Conservation (phyloP, 2,113 vertebrate genomes). For the Mesembrinibis cayennensis region DNA sequence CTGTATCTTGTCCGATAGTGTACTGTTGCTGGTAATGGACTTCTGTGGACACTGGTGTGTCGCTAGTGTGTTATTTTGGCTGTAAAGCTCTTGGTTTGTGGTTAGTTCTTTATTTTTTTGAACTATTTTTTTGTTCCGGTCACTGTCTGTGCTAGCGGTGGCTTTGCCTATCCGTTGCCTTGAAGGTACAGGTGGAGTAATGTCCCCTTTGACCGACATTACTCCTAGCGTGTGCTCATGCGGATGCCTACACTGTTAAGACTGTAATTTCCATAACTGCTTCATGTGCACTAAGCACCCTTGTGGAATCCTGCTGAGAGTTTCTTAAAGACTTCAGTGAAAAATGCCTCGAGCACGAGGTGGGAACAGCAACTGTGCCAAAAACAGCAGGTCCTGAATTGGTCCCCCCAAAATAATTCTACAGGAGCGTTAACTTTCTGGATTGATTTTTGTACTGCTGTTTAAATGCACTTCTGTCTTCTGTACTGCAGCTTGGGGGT, state of each 20-base stretch:
- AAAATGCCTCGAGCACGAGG: neutral
- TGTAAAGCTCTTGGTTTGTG: conserved; percentile 81
- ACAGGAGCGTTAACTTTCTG: neutral
- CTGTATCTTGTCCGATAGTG: conserved; percentile 72
- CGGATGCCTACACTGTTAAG: conserved; percentile 79
- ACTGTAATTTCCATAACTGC: conserved; percentile 85
- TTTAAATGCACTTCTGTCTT: conserved; percentile 1
- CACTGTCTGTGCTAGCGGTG: conserved; percentile 80
- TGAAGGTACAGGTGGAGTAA: conserved; percentile 80
- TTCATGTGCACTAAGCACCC: conserved; percentile 86
- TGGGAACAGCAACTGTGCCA: neutral
- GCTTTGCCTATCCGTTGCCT: conserved; percentile 82
- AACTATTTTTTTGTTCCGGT: conserved; percentile 71
- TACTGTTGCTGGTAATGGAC: conserved; percentile 68
- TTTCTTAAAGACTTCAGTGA: conserved; percentile 69
- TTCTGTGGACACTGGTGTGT: conserved; percentile 78
- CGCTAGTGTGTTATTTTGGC: conserved; percentile 75
- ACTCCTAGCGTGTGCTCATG: conserved; percentile 78
- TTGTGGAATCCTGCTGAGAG: conserved; percentile 93
- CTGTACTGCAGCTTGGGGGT: neutral
- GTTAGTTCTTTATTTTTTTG: conserved; percentile 71
- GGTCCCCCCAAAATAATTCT: neutral
- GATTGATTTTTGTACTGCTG: neutral
- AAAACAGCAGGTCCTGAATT: neutral
- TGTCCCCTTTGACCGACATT: conserved; percentile 78